Conservation (phyloP, 2,113 vertebrate genomes). For the Lasiurus cinereus region DNA sequence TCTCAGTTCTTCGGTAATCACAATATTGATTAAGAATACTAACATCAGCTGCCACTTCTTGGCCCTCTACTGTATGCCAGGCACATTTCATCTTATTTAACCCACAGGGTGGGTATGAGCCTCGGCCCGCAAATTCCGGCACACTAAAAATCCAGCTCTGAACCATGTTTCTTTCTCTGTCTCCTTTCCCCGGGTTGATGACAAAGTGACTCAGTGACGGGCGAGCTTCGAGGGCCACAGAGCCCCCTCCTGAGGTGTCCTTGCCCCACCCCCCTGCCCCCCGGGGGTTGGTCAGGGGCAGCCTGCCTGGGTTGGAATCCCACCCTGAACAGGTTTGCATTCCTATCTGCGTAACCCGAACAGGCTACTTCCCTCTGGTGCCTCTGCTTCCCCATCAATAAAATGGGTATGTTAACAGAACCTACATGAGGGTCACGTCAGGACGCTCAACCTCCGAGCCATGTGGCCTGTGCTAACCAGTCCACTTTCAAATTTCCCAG, state of each 20-base stretch:
- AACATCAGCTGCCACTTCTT: background rate
- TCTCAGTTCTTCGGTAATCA: background rate
- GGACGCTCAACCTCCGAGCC: background rate
- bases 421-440: no score
- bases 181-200: no score
- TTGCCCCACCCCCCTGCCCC: no score
- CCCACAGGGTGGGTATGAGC: background rate
- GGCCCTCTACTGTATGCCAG: no score
- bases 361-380: background rate
- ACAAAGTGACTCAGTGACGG: no score
- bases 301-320: background rate
- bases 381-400: background rate
- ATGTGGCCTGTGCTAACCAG: no score
- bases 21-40: background rate
- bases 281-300: background rate
- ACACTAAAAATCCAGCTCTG: background rate
- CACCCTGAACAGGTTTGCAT: background rate
- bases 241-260: background rate
- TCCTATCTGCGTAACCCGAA: background rate
- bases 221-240: background rate
- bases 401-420: background rate
- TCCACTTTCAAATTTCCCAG: background rate
- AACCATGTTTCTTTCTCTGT: background rate
- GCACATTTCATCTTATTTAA: background rate
- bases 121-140: background rate